Base-by-base conservation (phyloP, 1,140 invertebrate species). In the Ladona fulva region DNA sequence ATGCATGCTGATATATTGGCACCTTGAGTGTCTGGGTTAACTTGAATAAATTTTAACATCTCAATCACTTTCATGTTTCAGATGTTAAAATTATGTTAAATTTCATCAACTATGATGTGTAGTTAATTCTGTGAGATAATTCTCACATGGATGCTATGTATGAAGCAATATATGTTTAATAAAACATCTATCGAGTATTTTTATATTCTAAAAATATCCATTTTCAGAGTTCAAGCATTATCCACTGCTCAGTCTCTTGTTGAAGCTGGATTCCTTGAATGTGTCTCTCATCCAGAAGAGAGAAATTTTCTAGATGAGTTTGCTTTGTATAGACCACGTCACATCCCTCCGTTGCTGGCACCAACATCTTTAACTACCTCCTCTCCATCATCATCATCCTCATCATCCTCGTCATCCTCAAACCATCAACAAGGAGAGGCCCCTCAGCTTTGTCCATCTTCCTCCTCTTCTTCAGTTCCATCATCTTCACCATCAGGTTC, bases 221-320 rank as follows among this genome's bases (percentile, higher is more conserved):
- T 22, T 11, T 11, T 74, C 82, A 94, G 94, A 82, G 86, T 90
- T 14, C 94, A 95, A 86, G 95, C 93, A 11, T 87, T 89, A 42
- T 89, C 90, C 11, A 90, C 96, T 80, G 94, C 94, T 24, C 94
- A 96, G 86, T 91, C 92, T 19, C 85, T 97, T 16, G 82, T 96
- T 1, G 91, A 93, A 84, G 92, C 91, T 22, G 91, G 91, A 29
- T 93, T 92, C 80, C 88, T 97, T 76, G 92, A 95, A 83, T 89
- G 90, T 77, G 86, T 94, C 24, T 87, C 89, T 80, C 86, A 8
- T 81, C 82, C 8, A 81, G 80, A 59, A 74, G 84, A 89, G 42
- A 83, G 83, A 77, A 82, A 85, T 3, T 90, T 89, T 82, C 80
- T 87, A 73, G 90, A 91, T 84, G 89, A 88, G 22, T 89, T 89